Evolutionary conservation across 1,140 invertebrate genomes (phyloP).

Genomic region (Pectinophora gossypiella): DNA sequence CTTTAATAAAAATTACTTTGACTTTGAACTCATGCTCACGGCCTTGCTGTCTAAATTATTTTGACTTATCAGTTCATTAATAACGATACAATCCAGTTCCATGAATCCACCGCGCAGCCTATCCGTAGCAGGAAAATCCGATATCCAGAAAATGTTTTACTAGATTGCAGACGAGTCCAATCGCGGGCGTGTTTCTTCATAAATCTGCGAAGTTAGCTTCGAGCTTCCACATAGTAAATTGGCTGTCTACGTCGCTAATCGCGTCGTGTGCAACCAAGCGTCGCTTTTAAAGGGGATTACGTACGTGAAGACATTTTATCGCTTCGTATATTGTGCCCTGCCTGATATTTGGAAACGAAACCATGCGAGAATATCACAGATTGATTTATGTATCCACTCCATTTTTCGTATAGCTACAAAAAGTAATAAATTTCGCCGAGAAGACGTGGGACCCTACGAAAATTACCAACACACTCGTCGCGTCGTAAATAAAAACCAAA

Average conservation of each 20-base stretch:
- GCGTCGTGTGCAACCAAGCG: not conserved
- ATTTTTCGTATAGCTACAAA: not conserved
- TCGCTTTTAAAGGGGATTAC: not conserved
- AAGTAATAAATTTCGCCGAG: not conserved
- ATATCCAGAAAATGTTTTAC: too few species aligned
- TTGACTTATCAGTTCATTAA: too few species aligned
- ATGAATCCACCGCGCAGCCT: too few species aligned
- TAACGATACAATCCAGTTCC: too few species aligned
- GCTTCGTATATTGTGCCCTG: not conserved
- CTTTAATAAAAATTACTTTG: too few species aligned
- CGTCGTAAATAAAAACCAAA: not conserved
- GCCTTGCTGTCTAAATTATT: too few species aligned
- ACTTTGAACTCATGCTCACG: too few species aligned
- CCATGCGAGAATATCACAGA: not conserved
- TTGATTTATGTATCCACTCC: conserved; percentile 21
- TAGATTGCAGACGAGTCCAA: too few species aligned
- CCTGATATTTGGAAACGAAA: not conserved
- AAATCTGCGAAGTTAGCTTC: conserved; percentile 13
- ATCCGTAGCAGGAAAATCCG: too few species aligned
- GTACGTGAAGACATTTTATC: not conserved
- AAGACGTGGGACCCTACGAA: not conserved
- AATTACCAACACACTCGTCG: not conserved
- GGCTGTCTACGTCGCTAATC: conserved; percentile 6
- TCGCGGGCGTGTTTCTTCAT: conserved; percentile 16
- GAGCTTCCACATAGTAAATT: conserved; percentile 12